phyloP scores from a whole-genome alignment of 2,113 vertebrate genomes.

The Oxyruncus cristatus region DNA sequence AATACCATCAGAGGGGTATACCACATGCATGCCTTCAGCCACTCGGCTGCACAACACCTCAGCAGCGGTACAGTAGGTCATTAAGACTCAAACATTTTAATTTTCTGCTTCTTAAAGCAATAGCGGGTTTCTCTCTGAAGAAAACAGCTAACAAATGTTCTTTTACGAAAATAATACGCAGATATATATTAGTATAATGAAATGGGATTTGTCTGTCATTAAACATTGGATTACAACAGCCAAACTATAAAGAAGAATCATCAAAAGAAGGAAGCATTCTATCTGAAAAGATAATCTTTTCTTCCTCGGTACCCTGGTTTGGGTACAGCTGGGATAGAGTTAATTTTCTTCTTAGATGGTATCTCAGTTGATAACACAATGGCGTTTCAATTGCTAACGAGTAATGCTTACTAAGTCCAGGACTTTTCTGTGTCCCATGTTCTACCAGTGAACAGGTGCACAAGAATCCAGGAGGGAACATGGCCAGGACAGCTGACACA shows the following conservation, averaged over 20 bases:
- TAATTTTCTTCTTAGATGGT: background rate
- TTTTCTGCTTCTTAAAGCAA: background rate
- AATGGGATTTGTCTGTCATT: background rate
- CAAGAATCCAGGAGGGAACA: background rate
- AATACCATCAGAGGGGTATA: background rate
- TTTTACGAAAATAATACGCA: background rate
- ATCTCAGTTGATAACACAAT: background rate
- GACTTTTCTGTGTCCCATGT: background rate
- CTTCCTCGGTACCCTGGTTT: background rate
- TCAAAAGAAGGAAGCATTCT: background rate
- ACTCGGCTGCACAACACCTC: accelerated
- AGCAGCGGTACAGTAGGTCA: background rate
- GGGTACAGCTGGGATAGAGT: accelerated
- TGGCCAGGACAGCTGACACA: no score
- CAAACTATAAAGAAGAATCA: background rate
- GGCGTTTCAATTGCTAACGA: no score
- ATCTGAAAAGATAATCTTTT: background rate
- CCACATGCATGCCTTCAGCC: background rate
- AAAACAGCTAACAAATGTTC: background rate
- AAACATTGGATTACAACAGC: background rate
- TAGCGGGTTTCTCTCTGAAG: background rate
- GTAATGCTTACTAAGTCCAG: accelerated
- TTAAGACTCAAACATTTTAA: background rate
- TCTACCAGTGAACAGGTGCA: background rate
- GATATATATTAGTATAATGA: background rate